Percentiles rank a stretch among this genome's conserved stretches.
Evolutionary conservation across 2,888 invertebrate genomes (phyloP).

Genomic region (Lymantria dispar): DNA sequence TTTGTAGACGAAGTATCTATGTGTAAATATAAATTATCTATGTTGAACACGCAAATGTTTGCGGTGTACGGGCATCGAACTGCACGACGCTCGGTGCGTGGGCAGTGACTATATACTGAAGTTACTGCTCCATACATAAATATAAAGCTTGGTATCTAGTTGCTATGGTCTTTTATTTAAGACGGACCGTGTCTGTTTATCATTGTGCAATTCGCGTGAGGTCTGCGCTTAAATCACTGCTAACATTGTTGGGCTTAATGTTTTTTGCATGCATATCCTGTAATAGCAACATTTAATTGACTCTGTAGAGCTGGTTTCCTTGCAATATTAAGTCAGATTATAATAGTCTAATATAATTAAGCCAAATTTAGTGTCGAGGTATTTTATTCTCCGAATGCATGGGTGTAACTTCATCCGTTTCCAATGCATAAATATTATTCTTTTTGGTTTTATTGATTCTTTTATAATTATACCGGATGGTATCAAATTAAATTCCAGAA

Average conservation of each 20-base stretch:
- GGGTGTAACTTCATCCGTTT: neutral
- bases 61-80: too few relatives aligned
- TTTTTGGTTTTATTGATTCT: neutral
- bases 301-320: neutral
- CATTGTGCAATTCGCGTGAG: constrained; percentile 28
- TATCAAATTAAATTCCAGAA: too few relatives aligned
- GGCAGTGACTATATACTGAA: too few relatives aligned
- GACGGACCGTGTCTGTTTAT: constrained; percentile 36
- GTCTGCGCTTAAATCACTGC: constrained; percentile 23
- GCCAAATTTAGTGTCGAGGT: neutral
- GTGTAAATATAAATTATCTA: too few relatives aligned
- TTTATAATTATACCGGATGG: too few relatives aligned
- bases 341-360: neutral
- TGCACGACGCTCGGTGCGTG: too few relatives aligned
- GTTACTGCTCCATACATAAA: too few relatives aligned
- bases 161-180: constrained; percentile 2
- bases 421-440: neutral
- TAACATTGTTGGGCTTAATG: constrained; percentile 21
- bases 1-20: too few relatives aligned
- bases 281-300: neutral
- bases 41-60: too few relatives aligned
- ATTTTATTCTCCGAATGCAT: neutral
- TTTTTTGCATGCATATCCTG: constrained; percentile 5
- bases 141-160: too few relatives aligned
- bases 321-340: neutral